Base-by-base conservation (phyloP, 2,797 vertebrate species). In the Apogon talboti region DNA sequence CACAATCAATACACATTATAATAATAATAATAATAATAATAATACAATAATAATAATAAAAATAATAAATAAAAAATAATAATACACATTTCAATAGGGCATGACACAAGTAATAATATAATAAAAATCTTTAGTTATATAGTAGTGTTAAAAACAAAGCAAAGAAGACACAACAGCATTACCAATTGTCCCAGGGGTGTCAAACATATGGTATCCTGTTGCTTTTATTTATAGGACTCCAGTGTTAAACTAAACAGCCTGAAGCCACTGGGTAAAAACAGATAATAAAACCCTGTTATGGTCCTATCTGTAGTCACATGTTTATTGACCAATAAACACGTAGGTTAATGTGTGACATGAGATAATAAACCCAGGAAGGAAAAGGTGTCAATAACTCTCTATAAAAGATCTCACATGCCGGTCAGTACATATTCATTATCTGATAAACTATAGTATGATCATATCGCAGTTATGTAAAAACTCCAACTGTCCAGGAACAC, bases 401-500 rank as follows among this genome's bases (percentile, higher is more conserved):
- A 5, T 24, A 2, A 8, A 2, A 7, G 45, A 56, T 15, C 5
- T 48, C 50, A 12, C 3, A 8, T 1, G 24, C 24, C 24, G 24
- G 18, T 37, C 10, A 2, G 14, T 38, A 7, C 19, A 45, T 28
- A 63, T 54, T n/a, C 18, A 49, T 13, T 35, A 2, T 19, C 41
- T 43, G 8, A 7, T 35, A 51, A 6, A 19, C 12, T 11, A 3
- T 0, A 0, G n/a, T 55, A 14, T 38, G 60, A 33, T 53, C 55
- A 57, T 49, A 42, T 42, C 38, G 14, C 1, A 13, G 33, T 54
- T 46, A 73, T 73, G 65, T 61, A 79, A 80, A 78, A 12, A 45
- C 11, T 0, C 11, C 6, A 38, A 10, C 18, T 38, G 14, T 56
- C 21, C 48, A 72, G 54, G 61, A 74, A 59, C 48, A 46, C 21